Evolutionary conservation across 2,113 vertebrate genomes (phyloP).

Genomic region (Hemibagrus wyckioides): DNA sequence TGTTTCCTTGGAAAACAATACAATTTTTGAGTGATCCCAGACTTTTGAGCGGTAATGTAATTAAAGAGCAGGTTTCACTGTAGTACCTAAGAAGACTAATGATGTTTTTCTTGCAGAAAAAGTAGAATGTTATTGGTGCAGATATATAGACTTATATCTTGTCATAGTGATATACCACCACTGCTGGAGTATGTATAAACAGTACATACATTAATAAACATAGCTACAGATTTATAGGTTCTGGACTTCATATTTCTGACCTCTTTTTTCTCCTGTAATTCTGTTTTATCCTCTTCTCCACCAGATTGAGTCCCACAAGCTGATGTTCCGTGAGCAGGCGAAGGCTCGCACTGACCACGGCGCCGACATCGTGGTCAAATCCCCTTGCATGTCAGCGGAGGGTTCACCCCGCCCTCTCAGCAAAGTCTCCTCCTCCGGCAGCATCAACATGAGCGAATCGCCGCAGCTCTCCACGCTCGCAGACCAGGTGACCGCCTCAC

Average conservation of each 20-base stretch:
- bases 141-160: not conserved
- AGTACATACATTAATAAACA: not conserved
- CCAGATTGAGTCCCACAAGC: conserved; percentile 89
- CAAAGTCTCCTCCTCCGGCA: conserved; percentile 91
- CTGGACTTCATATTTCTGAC: not conserved
- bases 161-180: not conserved
- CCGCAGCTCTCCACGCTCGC: conserved; percentile 87
- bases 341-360: conserved; percentile 93
- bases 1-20: too few relatives aligned
- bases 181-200: not conserved
- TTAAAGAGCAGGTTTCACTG: not conserved
- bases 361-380: conserved; percentile 80
- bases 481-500: conserved; percentile 88
- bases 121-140: not conserved
- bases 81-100: not conserved
- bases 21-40: too few relatives aligned
- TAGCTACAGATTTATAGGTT: not conserved
- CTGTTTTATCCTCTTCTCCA: not conserved
- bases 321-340: conserved; percentile 87
- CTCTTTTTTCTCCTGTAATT: not conserved
- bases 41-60: too few relatives aligned
- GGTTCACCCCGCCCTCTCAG: conserved; percentile 84
- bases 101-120: not conserved
- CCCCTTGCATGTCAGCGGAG: conserved; percentile 70
- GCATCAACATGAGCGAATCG: conserved; percentile 86